These are phyloP conservation scores for Cephus pulcher DNA, from an alignment of 2,888 invertebrate species.

Conservation along the genomic window DNA sequence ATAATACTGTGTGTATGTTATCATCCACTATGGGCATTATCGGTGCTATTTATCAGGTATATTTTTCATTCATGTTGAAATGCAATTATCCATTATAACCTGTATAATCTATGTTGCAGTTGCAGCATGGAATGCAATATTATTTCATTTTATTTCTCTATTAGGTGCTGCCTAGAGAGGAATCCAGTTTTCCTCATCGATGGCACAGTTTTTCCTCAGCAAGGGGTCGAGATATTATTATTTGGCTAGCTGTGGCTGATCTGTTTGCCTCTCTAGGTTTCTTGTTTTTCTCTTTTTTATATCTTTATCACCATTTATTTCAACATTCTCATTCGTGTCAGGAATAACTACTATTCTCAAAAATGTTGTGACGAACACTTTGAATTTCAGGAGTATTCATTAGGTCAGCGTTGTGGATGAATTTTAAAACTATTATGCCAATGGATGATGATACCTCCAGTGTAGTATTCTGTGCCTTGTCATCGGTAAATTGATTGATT, in stretches of 20 bases:
- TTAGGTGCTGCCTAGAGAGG: slow-evolving; percentile 75
- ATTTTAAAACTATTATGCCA: slow-evolving; percentile 76
- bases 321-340: background rate
- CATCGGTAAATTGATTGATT: slow-evolving; percentile 71
- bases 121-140: background rate
- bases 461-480: slow-evolving; percentile 78
- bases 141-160: slow-evolving; percentile 1
- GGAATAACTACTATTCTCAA: background rate
- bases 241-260: slow-evolving; percentile 85
- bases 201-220: slow-evolving; percentile 72
- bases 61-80: background rate
- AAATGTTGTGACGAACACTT: background rate
- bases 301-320: background rate
- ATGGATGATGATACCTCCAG: slow-evolving; percentile 75
- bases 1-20: slow-evolving; percentile 79
- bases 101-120: background rate
- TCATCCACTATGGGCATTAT: slow-evolving; percentile 80
- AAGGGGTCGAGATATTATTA: slow-evolving; percentile 78
- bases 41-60: slow-evolving; percentile 83
- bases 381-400: slow-evolving; percentile 74
- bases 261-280: slow-evolving; percentile 82
- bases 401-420: slow-evolving; percentile 78
- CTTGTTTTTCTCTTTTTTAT: slow-evolving; percentile 17
- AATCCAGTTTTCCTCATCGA: slow-evolving; percentile 68
- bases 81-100: background rate